phyloP scores from a whole-genome alignment of 30 jellyfish, hydroid and myxozoan species.

The Hydractinia echinata region DNA sequence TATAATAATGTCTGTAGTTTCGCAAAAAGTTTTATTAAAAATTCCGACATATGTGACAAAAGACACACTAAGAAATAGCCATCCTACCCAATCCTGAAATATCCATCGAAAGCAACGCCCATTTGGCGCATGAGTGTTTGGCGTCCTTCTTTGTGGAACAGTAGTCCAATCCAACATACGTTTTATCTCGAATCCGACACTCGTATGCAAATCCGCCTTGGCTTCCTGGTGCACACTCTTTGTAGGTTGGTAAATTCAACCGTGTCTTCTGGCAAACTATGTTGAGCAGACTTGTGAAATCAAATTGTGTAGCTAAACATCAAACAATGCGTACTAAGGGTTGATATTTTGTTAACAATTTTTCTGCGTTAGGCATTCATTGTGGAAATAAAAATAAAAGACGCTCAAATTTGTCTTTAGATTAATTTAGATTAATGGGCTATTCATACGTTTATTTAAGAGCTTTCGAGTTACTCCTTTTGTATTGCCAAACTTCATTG shows the following conservation, averaged over 20 bases:
- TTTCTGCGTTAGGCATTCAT: no score
- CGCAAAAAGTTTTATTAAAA: no score
- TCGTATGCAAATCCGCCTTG: constrained; percentile 66
- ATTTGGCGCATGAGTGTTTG: constrained; percentile 53
- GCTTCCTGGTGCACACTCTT: constrained; percentile 37
- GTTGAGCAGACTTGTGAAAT: constrained; percentile 56
- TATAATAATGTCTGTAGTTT: no score
- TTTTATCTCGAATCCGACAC: constrained; percentile 34
- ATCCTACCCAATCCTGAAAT: constrained; percentile 46
- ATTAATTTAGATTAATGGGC: no score
- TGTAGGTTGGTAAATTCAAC: constrained; percentile 55
- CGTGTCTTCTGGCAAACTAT: constrained; percentile 71
- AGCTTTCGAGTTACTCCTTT: no score
- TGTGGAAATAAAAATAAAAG: no score
- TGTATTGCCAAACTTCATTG: no score
- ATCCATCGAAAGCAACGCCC: constrained; percentile 78
- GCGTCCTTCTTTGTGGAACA: constrained; percentile 62
- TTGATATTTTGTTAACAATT: no score
- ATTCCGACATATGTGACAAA: no score
- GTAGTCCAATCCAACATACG: constrained; percentile 38
- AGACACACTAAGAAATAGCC: background rate
- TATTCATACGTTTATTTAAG: no score
- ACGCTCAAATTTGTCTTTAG: no score
- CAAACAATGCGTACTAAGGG: no score
- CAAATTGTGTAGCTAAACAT: constrained; percentile 38